Percentiles rank a stretch among this genome's conserved stretches.
phyloP scores from a whole-genome alignment of 1,140 invertebrate species.

The Pachypeltis micranthus region DNA sequence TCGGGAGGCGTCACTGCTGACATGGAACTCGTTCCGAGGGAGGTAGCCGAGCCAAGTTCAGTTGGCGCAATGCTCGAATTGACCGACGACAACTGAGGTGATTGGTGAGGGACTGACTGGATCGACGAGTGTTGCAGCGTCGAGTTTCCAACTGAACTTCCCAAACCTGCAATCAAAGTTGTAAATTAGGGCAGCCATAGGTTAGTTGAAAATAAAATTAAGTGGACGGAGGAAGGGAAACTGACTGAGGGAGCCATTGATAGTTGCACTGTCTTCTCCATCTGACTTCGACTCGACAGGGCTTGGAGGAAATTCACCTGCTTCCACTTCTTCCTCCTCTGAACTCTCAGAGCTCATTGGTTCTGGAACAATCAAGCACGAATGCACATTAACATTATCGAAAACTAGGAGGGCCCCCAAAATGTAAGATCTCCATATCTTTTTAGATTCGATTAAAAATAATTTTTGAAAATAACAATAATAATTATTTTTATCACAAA shows the following conservation, averaged over 20 bases:
- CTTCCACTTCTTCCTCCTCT: constrained; percentile 14
- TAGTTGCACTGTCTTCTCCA: neutral
- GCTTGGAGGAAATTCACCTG: constrained; percentile 14
- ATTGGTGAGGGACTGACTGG: neutral
- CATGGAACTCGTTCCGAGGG: constrained; percentile 26
- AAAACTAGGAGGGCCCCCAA: too few relatives aligned
- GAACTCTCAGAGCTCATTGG: constrained; percentile 10
- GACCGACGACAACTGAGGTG: neutral
- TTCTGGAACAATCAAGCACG: constrained; percentile 5
- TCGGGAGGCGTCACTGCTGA: constrained; percentile 22
- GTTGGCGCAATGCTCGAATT: neutral
- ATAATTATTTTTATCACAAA: too few relatives aligned
- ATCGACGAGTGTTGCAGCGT: neutral
- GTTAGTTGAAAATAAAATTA: too few relatives aligned
- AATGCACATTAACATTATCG: too few relatives aligned
- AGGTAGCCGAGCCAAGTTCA: neutral
- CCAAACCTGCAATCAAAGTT: too few relatives aligned
- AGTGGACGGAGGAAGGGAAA: too few relatives aligned
- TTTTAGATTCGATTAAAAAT: too few relatives aligned
- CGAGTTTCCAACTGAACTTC: neutral
- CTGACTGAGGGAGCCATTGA: neutral
- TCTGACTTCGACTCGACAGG: constrained; percentile 25
- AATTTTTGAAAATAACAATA: too few relatives aligned
- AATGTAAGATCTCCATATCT: constrained; percentile 12
- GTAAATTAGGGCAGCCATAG: too few relatives aligned